Conservation (phyloP, 2,888 invertebrate genomes). For the Lordiphosa andalusiaca region DNA sequence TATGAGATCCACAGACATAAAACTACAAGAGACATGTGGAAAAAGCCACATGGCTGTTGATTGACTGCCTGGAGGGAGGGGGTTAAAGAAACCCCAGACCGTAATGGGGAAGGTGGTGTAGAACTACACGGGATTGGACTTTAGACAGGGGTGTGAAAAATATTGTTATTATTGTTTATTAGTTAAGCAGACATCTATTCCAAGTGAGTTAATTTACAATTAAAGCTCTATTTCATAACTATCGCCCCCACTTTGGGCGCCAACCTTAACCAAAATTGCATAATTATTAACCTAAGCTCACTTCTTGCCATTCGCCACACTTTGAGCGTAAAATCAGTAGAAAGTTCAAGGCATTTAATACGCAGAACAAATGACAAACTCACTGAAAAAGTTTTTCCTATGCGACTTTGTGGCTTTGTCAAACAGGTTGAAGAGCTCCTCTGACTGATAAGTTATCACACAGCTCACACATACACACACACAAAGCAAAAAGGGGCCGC, state of each 20-base stretch:
- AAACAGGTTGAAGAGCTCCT: slow-evolving; percentile 6
- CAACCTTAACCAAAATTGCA: neutral
- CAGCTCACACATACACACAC: slow-evolving; percentile 8
- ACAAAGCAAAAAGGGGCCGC: slow-evolving; percentile 19
- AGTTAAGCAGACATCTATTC: slow-evolving; percentile 42
- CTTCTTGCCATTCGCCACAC: neutral
- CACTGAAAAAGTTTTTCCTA: slow-evolving; percentile 1
- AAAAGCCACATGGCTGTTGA: slow-evolving; percentile 17
- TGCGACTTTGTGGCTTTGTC: slow-evolving; percentile 4
- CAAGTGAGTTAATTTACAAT: slow-evolving; percentile 26
- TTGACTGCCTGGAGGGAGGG: slow-evolving; percentile 11
- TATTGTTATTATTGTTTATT: neutral
- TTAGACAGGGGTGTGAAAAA: neutral
- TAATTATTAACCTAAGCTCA: too few relatives aligned
- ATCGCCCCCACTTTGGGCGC: slow-evolving; percentile 56
- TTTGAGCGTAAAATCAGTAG: too few relatives aligned
- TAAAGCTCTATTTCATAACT: slow-evolving; percentile 69
- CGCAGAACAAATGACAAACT: neutral
- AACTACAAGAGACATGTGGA: neutral
- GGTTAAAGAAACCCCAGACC: too few relatives aligned
- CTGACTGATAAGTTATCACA: slow-evolving; percentile 11
- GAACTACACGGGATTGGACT: neutral
- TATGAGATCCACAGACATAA: slow-evolving; percentile 23
- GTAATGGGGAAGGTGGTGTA: too few relatives aligned
- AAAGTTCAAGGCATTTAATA: too few relatives aligned